Conservation (phyloP, 2,888 invertebrate genomes). For the Dasysyrphus tricinctus region DNA sequence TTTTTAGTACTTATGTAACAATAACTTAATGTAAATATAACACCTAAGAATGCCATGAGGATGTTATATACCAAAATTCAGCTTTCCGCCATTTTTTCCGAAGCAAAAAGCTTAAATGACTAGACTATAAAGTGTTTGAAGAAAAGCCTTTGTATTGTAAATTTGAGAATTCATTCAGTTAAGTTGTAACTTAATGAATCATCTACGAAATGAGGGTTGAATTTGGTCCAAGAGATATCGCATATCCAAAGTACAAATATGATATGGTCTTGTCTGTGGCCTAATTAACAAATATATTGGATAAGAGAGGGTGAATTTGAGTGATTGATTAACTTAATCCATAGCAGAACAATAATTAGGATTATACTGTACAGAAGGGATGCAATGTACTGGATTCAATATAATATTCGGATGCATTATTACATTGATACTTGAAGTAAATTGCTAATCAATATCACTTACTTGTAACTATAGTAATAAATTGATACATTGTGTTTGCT, state of each 20-base stretch:
- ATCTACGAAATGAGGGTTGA: slow-evolving; percentile 4
- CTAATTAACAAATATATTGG: slow-evolving; percentile 41
- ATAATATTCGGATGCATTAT: slow-evolving; percentile 8
- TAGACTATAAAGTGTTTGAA: no score
- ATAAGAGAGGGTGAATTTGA: slow-evolving; percentile 35
- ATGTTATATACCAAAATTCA: no score
- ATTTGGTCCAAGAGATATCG: not conserved
- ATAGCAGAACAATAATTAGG: slow-evolving; percentile 53
- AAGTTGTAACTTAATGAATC: not conserved
- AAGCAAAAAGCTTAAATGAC: no score
- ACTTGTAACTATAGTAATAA: not conserved
- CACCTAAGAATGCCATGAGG: no score
- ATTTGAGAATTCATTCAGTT: not conserved
- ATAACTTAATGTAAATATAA: no score
- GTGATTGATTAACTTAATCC: slow-evolving; percentile 65
- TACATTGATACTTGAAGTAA: slow-evolving; percentile 33
- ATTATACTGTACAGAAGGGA: not conserved
- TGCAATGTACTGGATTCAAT: slow-evolving; percentile 31
- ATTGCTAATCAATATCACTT: slow-evolving; percentile 27
- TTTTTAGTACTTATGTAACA: no score
- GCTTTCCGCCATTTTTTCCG: no score
- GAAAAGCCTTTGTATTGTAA: no score
- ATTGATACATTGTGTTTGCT: not conserved
- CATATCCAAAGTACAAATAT: not conserved
- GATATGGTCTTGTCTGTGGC: not conserved